phyloP scores from a whole-genome alignment of 2,888 invertebrate genomes.

The Aporophyla nigra region DNA sequence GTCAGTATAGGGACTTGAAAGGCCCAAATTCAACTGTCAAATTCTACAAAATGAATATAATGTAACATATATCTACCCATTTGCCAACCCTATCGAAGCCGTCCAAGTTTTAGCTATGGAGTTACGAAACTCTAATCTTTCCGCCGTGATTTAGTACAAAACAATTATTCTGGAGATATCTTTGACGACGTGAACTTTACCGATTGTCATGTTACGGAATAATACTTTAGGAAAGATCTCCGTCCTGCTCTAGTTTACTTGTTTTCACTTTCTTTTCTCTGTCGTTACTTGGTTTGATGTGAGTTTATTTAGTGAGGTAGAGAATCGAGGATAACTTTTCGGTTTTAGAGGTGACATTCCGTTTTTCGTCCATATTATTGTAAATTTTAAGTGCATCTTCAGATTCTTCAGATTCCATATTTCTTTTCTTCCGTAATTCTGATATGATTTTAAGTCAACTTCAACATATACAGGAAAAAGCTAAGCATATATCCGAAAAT shows the following conservation, averaged over 20 bases:
- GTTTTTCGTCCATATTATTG: neutral
- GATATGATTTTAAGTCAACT: neutral
- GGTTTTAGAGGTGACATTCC: no score
- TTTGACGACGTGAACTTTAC: constrained; percentile 63
- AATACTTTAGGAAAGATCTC: constrained; percentile 43
- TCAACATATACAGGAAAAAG: neutral
- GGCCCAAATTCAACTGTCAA: neutral
- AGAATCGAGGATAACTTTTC: neutral
- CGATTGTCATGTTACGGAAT: constrained; percentile 59
- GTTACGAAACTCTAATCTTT: constrained; percentile 68
- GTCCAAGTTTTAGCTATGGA: constrained; percentile 58
- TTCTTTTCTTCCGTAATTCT: no score
- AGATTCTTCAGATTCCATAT: no score
- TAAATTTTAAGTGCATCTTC: neutral
- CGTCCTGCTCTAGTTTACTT: constrained; percentile 28
- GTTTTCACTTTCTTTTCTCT: constrained; percentile 26
- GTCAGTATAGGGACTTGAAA: no score
- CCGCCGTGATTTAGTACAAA: constrained; percentile 67
- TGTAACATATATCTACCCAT: neutral
- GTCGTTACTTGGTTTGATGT: constrained; percentile 1
- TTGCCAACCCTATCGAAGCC: constrained; percentile 54
- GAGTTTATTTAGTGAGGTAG: constrained; percentile 11
- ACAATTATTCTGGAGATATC: constrained; percentile 68
- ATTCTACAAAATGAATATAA: constrained; percentile 8
- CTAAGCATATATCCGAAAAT: neutral